Evolutionary conservation across 2,113 vertebrate genomes (phyloP).

Genomic region (Micronycteris hirsuta): DNA sequence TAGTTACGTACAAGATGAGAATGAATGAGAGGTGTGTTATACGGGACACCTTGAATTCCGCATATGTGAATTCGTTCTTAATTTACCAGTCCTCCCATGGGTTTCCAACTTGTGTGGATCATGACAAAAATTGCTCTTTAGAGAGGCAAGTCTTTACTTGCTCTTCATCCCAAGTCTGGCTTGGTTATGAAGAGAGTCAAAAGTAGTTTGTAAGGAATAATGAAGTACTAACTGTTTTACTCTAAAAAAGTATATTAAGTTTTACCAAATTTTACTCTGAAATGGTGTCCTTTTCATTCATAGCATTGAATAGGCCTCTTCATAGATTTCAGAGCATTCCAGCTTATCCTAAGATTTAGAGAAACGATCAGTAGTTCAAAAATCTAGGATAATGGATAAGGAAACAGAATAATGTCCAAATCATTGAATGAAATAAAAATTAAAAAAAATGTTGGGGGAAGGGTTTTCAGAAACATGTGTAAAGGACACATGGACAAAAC

Average conservation of each 20-base stretch:
- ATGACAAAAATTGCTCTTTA: not conserved
- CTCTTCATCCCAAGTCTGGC: not conserved
- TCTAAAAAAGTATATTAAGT: not conserved
- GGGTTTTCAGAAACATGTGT: too few relatives aligned
- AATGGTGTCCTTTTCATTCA: not conserved
- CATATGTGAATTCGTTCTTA: not conserved
- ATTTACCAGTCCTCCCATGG: not conserved
- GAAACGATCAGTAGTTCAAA: not conserved
- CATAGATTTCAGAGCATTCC: not conserved
- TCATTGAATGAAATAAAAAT: conserved; percentile 4
- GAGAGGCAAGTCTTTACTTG: not conserved
- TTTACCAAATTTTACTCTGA: not conserved
- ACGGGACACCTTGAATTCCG: not conserved
- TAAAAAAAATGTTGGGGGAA: not conserved
- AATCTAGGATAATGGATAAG: conserved; percentile 14
- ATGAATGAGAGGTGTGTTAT: not conserved
- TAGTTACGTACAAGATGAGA: not conserved
- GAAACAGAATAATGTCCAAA: conserved; percentile 18
- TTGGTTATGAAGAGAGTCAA: not conserved
- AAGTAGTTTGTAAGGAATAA: not conserved
- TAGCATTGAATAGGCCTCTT: not conserved
- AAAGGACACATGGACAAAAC: too few relatives aligned
- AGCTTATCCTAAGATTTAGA: conserved; percentile 1
- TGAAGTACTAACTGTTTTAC: not conserved
- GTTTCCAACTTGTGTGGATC: not conserved